Conservation (phyloP, 2,113 vertebrate species). For the Alaudala cheleensis region DNA sequence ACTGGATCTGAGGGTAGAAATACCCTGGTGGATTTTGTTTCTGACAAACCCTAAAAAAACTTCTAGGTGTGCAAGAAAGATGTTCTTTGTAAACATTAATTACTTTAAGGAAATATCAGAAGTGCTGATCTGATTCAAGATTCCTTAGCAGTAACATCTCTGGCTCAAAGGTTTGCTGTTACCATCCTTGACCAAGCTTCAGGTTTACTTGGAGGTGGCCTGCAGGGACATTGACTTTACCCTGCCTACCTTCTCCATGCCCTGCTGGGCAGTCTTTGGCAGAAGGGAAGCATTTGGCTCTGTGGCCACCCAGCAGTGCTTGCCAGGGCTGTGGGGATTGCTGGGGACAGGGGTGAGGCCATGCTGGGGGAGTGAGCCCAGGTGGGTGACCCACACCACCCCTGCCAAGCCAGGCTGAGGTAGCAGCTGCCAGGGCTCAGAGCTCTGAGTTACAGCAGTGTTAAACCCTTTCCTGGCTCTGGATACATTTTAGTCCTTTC, state of each 20-base stretch:
- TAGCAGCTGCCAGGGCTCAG: not conserved
- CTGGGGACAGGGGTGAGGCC: not conserved
- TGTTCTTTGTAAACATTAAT: not conserved
- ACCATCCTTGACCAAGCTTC: not conserved
- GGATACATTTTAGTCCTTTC: accelerated
- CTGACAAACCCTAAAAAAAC: not conserved
- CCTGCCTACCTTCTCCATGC: not conserved
- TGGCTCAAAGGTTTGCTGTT: not conserved
- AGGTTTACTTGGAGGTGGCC: not conserved
- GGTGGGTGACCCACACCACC: not conserved
- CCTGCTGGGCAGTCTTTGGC: not conserved
- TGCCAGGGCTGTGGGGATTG: too few species aligned
- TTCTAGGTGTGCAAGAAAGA: not conserved
- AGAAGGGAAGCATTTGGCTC: not conserved
- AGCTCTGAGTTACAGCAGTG: not conserved
- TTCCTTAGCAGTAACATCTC: not conserved
- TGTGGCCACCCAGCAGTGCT: not conserved
- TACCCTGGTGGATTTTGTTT: not conserved
- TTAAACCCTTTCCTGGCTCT: not conserved
- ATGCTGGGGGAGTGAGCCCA: not conserved
- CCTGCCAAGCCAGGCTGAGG: not conserved
- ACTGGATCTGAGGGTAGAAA: not conserved
- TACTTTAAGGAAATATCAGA: not conserved
- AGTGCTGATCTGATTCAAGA: not conserved
- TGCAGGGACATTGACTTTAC: not conserved